Base-by-base conservation (phyloP, 2,113 vertebrate species). In the Conger conger region DNA sequence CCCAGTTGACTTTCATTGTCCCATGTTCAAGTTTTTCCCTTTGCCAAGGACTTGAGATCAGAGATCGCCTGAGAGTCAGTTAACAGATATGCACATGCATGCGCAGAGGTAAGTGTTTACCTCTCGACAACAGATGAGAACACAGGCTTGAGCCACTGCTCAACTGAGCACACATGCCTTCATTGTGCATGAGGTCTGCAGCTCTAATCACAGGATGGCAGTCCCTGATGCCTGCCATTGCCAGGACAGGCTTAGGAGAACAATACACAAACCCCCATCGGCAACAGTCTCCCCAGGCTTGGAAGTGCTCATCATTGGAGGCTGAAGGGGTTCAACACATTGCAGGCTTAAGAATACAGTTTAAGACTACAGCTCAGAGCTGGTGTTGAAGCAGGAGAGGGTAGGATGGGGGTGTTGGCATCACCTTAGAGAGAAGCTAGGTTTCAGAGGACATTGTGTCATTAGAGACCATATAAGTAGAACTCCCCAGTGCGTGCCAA, bases 251-350 rank as follows among this genome's bases (percentile, higher is more conserved):
- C 89, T 92, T 89, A 84, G 77, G 91, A 89, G 87, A 63, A 81
- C 18, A 2, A 38, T 23, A 88, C 79, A 45, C 80, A 88, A 89
- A 89, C 87, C 81, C 86, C 77, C 88, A 76, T 87, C 89, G 89
- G 86, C 88, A 88, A 89, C 92, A 91, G 90, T 89, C 90, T 92
- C 90, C 87, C 89, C 89, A 89, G 86, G 90, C 76, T 92, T 89
- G 91, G 89, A 91, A 90, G 85, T 89, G 90, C 87, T 91, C 90
- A 35, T 91, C 92, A 92, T 93, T 91, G 91, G 92, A 92, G 68
- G n/a, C 68, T 73, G 68, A 73, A 2, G n/a, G 27, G 11, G 27
- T 30, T 0, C 9, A 27, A 33, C 27, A 11, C 68, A 11, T n/a
- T 11, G 68, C 68, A 2, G 68, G 68, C 3, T n/a, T n/a, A n/a